Percentiles rank a stretch among this genome's conserved stretches.
These are phyloP conservation scores for Drosophila prosaltans DNA, from an alignment of 1,140 invertebrate genomes.

Conservation along the genomic window DNA sequence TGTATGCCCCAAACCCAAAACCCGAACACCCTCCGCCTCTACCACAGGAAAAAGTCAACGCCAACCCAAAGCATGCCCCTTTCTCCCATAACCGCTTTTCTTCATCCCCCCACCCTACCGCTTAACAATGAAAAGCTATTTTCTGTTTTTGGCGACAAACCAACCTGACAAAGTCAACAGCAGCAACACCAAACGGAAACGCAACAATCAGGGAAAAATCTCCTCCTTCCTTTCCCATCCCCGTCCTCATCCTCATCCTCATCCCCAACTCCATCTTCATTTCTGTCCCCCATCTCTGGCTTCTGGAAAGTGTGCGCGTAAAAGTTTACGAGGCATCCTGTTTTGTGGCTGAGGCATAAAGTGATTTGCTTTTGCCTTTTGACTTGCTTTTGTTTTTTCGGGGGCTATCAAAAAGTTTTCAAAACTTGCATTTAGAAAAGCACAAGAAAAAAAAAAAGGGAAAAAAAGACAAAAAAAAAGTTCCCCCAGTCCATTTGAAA, in stretches of 20 bases:
- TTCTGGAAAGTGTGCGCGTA: slow-evolving; percentile 66
- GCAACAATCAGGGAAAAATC: slow-evolving; percentile 41
- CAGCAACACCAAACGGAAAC: slow-evolving; percentile 36
- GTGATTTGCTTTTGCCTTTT: slow-evolving; percentile 63
- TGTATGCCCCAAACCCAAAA: slow-evolving; percentile 42
- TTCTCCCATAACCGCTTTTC: neutral
- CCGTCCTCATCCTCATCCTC: too few species aligned
- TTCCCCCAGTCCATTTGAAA: slow-evolving; percentile 49
- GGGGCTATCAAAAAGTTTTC: slow-evolving; percentile 74
- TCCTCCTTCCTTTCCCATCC: slow-evolving; percentile 6
- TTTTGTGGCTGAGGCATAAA: slow-evolving; percentile 54
- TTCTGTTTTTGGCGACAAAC: slow-evolving; percentile 69
- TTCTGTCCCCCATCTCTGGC: slow-evolving; percentile 7
- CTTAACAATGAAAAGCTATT: slow-evolving; percentile 76
- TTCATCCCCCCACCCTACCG: neutral
- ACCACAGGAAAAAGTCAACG: neutral
- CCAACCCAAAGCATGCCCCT: slow-evolving; percentile 4
- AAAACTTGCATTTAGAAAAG: slow-evolving; percentile 67
- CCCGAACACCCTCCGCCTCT: neutral
- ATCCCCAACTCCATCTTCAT: neutral
- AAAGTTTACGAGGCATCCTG: slow-evolving; percentile 76
- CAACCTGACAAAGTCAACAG: slow-evolving; percentile 52
- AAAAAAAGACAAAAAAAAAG: slow-evolving; percentile 17
- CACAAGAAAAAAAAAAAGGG: slow-evolving; percentile 2
- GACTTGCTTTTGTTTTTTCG: slow-evolving; percentile 24